Base-by-base conservation (phyloP, 1,140 invertebrate genomes). In the Latrodectus geometricus region DNA sequence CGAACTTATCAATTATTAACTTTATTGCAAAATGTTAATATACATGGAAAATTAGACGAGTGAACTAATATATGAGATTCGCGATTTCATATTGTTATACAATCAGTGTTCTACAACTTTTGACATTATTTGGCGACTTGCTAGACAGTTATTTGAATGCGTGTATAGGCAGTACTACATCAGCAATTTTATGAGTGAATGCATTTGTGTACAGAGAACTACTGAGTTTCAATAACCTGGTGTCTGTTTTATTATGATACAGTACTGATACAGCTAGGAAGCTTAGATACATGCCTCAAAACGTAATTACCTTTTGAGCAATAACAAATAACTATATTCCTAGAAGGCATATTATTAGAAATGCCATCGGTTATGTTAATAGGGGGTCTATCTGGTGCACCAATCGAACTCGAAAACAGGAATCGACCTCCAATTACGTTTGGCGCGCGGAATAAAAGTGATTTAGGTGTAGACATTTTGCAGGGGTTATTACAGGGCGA, bases 351-450 rank as follows among this genome's bases (percentile, higher is more conserved):
- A 54, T 49, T 83, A 83, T 74, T 83, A 83, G 69, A 83, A 81
- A 72, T 81, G 68, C 78, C 52, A 35, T 20, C 52, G 80, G 69
- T 83, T 83, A 83, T 83, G 80, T 73, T 83, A 83, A 83, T 74
- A 66, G 80, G 80, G 52, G 52, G 80, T 52, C 69, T 81, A 81
- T 81, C 66, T 81, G 69, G 48, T 56, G 69, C 79, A 74, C 80
- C 80, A 83, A 83, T 83, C 80, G 80, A 74, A 83, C 80, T 66
- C 52, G 21, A 72, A 72, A 66, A 81, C 50, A 81, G 80, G 70
- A 73, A 83, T 83, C 80, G 80, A 83, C 80, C 80, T 74, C 80
- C 80, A 83, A 83, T 83, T 83, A 83, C 69, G 72, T 61, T 74
- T 49, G 23, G 69, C 79, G 79, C 79, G 68, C 79, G 79, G 79